phyloP scores from a whole-genome alignment of 1,140 invertebrate genomes.

The Drosophila serrata region DNA sequence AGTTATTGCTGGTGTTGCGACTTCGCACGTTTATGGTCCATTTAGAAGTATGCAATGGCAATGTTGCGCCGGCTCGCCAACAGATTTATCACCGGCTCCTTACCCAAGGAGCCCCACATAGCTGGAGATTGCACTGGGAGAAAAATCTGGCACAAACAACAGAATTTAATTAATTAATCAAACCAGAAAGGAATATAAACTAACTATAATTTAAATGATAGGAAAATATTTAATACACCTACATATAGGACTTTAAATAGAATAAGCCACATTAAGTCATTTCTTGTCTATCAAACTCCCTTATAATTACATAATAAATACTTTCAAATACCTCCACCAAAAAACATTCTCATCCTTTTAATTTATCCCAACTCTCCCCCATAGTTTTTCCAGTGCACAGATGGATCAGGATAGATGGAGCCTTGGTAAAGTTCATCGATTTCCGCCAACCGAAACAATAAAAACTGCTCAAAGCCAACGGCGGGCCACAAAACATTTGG shows the following conservation, averaged over 20 bases:
- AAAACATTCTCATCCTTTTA: neutral
- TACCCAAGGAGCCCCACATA: slow-evolving; percentile 20
- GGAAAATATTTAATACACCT: too few relatives aligned
- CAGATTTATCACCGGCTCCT: slow-evolving; percentile 75
- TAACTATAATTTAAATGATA: too few relatives aligned
- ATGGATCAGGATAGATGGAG: neutral
- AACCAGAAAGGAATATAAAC: neutral
- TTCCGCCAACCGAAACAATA: slow-evolving; percentile 73
- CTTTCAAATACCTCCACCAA: neutral
- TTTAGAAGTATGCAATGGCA: slow-evolving; percentile 80
- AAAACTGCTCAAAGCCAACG: slow-evolving; percentile 73
- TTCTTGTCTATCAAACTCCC: neutral
- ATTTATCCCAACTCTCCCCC: too few relatives aligned
- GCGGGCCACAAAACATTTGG: slow-evolving; percentile 52
- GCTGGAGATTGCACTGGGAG: neutral
- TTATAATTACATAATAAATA: neutral
- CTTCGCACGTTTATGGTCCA: slow-evolving; percentile 80
- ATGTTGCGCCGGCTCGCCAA: slow-evolving; percentile 77
- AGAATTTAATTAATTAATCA: neutral
- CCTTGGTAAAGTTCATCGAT: slow-evolving; percentile 77
- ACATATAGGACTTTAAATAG: too few relatives aligned
- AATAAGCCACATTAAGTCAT: neutral
- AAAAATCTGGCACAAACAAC: neutral
- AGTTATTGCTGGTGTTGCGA: slow-evolving; percentile 81
- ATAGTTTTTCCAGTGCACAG: neutral